Evolutionary conservation across 2,113 vertebrate species (phyloP), one percentile per base, ranked within the genome.

Genomic region (Platichthys flesus): DNA sequence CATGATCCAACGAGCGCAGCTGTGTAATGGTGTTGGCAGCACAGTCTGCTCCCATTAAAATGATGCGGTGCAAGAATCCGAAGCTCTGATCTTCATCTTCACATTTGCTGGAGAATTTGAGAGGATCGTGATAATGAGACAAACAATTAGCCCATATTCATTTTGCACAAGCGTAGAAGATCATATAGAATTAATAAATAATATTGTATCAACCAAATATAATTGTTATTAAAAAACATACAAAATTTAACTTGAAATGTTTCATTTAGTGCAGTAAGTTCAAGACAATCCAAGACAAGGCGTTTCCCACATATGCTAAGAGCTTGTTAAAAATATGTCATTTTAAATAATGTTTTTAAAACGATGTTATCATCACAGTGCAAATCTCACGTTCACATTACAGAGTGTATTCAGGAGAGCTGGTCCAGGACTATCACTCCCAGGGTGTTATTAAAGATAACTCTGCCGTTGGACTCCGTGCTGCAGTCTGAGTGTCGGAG

Each of bases 381-480:
- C 45, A 55, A 5, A 13, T 66, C 21, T 35, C 14, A 31, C n/a
- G 24, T 51, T 78, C 7, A 35, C 26, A 7, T n/a, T 16, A 54
- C 4, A 8, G 8, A 42, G 9, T 18, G 13, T 57, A 65, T 80
- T 76, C 85, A 90, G 2, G 24, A n/a, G 5, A 47, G 62, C 45
- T 93, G 78, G 21, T 95, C 93, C 55, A 96, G 18, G 54, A 97
- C 92, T 56, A 98, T 90, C 55, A 87, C 95, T 70, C 89, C 91
- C 5, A 97, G 77, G 78, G 79, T 96, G 78, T 95, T 97, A 83
- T 96, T 97, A 66, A 99, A 98, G 45, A 98, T 56, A 60, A 97
- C 85, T 64, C 91, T 97, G 13, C 95, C 96, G 0, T 95, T 87
- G 82, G 90, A 93, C 82, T 91, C 85, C 47, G 88, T 54, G 64